Conservation (phyloP, 1,140 invertebrate species). For the Lamellibrachia luymesi region DNA sequence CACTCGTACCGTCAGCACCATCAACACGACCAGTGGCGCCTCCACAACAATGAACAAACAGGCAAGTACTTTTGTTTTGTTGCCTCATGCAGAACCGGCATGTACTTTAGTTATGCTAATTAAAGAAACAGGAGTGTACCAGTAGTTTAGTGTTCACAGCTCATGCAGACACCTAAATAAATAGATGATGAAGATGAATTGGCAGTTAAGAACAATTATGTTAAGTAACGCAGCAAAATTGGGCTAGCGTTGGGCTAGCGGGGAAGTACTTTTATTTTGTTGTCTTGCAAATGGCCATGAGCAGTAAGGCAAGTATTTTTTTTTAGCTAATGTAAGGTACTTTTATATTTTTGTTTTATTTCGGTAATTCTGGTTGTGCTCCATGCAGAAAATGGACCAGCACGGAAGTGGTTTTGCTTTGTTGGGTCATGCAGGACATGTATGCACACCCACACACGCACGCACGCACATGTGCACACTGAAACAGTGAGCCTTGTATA, state of each 20-base stretch:
- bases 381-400: background rate
- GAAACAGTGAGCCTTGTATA: background rate
- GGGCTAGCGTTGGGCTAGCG: too few species aligned
- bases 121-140: background rate
- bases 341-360: background rate
- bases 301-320: background rate
- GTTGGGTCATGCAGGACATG: background rate
- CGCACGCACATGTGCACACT: background rate
- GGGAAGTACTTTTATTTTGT: background rate
- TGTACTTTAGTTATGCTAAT: background rate
- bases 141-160: background rate
- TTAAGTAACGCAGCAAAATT: too few species aligned
- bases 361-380: background rate
- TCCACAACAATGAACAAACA: background rate
- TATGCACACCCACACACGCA: background rate
- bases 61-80: constrained; percentile 13
- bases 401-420: background rate
- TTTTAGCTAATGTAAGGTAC: background rate
- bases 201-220: too few species aligned
- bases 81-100: background rate
- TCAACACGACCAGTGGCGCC: background rate
- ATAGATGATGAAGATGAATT: too few species aligned
- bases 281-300: background rate
- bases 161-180: background rate
- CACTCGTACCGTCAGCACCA: background rate